Conservation (phyloP, 2,797 vertebrate genomes). For the Scolopax rusticola region DNA sequence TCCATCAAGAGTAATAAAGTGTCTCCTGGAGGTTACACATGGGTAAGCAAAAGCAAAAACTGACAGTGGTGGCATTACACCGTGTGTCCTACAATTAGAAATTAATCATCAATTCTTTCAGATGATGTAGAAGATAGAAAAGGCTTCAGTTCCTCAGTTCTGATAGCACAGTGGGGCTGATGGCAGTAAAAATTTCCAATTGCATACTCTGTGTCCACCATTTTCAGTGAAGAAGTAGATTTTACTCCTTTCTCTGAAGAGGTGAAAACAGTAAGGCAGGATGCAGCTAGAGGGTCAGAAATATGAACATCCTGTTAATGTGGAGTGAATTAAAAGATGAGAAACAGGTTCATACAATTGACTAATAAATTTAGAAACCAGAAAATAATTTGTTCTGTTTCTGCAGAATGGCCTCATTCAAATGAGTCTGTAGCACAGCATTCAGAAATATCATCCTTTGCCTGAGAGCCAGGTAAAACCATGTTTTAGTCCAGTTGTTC, state of each 20-base stretch:
- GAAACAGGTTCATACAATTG: not conserved
- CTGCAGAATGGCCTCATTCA: not conserved
- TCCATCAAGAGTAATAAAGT: constrained; percentile 67
- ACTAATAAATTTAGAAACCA: constrained; percentile 5
- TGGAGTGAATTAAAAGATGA: constrained; percentile 33
- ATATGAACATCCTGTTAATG: not conserved
- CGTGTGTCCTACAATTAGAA: constrained; percentile 48
- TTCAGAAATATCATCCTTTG: not conserved
- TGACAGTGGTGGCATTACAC: not conserved
- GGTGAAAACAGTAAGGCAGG: not conserved
- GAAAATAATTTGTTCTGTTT: constrained; percentile 36
- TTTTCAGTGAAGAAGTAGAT: not conserved
- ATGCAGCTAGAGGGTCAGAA: not conserved
- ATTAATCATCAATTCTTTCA: constrained; percentile 48
- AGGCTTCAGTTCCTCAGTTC: not conserved
- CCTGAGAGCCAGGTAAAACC: not conserved
- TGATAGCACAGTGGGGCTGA: accelerated
- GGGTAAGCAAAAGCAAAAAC: constrained; percentile 34
- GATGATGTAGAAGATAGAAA: constrained; percentile 22
- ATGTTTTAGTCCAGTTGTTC: not conserved
- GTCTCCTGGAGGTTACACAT: constrained; percentile 56
- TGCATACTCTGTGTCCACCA: not conserved
- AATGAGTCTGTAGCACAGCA: not conserved
- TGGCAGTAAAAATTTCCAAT: not conserved
- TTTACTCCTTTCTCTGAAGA: not conserved